Evolutionary conservation across 2,797 vertebrate genomes (phyloP).

Genomic region (Acomys russatus): DNA sequence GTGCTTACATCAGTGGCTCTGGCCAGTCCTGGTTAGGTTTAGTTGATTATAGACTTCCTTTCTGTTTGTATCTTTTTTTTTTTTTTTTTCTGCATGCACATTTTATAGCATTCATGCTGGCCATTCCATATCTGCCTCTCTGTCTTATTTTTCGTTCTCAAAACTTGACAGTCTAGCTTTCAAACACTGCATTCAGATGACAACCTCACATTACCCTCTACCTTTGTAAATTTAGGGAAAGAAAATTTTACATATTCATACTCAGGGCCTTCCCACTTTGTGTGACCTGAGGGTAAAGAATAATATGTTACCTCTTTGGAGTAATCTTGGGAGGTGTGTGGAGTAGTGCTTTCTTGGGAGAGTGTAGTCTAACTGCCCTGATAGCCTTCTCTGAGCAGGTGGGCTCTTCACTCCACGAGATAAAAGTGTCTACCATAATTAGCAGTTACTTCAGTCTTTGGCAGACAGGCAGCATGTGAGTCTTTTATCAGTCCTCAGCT

Average conservation of each 20-base stretch:
- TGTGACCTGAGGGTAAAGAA: neutral
- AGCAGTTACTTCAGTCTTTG: neutral
- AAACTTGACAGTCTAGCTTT: neutral
- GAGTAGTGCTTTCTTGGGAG: neutral
- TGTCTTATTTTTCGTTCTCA: neutral
- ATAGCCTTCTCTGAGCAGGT: neutral
- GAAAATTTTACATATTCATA: neutral
- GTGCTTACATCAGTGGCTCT: neutral
- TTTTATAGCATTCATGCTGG: neutral
- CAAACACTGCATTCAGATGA: neutral
- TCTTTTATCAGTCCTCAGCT: neutral
- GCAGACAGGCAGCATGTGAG: neutral
- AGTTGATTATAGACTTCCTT: neutral
- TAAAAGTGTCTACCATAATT: neutral
- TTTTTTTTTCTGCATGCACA: neutral
- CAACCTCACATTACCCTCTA: neutral
- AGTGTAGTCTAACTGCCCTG: neutral
- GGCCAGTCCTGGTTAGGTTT: no score
- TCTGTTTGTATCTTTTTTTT: neutral
- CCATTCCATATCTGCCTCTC: neutral
- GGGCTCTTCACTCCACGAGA: neutral
- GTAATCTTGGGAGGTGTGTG: neutral
- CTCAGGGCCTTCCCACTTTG: neutral
- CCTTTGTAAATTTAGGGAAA: constrained; percentile 21
- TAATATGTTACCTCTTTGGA: neutral